These are phyloP conservation scores for Chondrosia reniformis DNA, from an alignment of 37 sponge, comb jelly and placozoan genomes.

Conservation along the genomic window DNA sequence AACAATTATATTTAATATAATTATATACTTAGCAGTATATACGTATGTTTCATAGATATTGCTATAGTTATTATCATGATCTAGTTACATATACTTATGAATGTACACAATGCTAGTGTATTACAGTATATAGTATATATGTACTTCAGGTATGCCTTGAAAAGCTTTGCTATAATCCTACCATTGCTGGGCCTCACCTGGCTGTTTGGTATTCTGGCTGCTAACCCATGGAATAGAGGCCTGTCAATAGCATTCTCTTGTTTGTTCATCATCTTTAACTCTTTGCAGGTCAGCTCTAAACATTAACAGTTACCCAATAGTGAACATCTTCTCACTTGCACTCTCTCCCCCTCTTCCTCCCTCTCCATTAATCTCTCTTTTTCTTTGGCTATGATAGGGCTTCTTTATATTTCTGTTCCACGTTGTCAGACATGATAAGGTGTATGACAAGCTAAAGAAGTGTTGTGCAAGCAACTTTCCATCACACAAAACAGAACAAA, in stretches of 20 bases:
- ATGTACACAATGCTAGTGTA: no score
- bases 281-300: not conserved
- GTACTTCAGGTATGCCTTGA: not conserved
- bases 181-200: conserved; percentile 9
- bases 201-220: conserved; percentile 21
- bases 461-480: no score
- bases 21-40: no score
- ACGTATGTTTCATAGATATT: no score
- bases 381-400: not conserved
- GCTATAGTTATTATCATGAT: no score
- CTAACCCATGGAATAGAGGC: not conserved
- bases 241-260: not conserved
- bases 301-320: not conserved
- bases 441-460: not conserved
- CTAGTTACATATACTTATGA: no score
- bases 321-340: not conserved
- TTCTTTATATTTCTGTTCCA: not conserved
- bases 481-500: no score
- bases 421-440: not conserved
- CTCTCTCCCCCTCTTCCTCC: not conserved
- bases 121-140: no score
- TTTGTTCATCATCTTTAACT: conserved; percentile 7
- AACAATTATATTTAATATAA: no score
- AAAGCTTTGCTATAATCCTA: not conserved
- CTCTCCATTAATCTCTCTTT: no score